Percentiles rank a stretch among this genome's conserved stretches.
Conservation (phyloP, 2,113 vertebrate species). For the Coturnix japonica region DNA sequence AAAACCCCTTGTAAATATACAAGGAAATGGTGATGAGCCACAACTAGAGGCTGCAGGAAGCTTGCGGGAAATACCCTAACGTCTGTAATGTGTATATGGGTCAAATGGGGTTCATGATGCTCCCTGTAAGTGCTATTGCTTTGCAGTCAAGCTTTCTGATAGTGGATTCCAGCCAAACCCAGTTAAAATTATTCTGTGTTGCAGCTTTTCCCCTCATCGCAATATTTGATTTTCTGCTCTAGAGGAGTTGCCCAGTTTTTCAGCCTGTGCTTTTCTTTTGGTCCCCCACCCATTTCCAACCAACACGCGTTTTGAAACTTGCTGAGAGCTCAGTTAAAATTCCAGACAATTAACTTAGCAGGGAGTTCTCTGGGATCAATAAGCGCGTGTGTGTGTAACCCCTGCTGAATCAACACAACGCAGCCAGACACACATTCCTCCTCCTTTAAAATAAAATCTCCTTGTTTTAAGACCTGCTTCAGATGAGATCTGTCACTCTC, state of each 20-base stretch:
- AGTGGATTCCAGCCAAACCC: neutral
- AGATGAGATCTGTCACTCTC: slow-evolving; percentile 56
- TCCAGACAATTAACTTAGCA: slow-evolving; percentile 70
- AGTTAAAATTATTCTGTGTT: neutral
- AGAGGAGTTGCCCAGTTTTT: slow-evolving; percentile 7
- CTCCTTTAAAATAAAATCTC: slow-evolving; percentile 49
- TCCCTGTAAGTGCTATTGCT: neutral
- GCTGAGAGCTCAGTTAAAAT: slow-evolving; percentile 72
- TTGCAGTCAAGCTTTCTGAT: neutral
- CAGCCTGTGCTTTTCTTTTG: slow-evolving; percentile 35
- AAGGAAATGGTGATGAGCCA: neutral
- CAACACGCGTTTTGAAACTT: slow-evolving; percentile 69
- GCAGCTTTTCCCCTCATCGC: neutral
- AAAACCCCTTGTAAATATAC: neutral
- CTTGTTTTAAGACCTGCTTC: slow-evolving; percentile 66
- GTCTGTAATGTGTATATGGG: neutral
- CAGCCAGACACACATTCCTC: slow-evolving; percentile 55
- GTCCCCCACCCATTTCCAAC: slow-evolving; percentile 58
- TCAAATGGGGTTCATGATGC: neutral
- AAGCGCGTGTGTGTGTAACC: slow-evolving; percentile 52
- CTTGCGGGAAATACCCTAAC: neutral
- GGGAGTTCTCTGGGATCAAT: slow-evolving; percentile 65
- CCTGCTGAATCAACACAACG: slow-evolving; percentile 68
- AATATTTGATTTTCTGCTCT: neutral
- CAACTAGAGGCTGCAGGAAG: neutral